Evolutionary conservation across 2,797 vertebrate species (phyloP).

Genomic region (Enteromius mattozi): DNA sequence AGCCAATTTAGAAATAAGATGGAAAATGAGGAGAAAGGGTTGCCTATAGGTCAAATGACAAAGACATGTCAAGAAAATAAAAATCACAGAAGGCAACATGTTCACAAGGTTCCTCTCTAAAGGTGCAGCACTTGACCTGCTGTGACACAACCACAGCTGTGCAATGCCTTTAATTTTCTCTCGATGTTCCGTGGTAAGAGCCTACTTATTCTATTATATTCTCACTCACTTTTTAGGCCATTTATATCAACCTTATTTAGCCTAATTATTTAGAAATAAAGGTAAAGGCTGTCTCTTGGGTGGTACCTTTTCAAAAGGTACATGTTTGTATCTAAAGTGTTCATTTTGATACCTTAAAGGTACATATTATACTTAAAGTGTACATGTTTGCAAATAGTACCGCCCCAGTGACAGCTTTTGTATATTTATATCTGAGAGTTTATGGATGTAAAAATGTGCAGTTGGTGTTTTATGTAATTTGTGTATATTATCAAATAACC

Average conservation of each 20-base stretch:
- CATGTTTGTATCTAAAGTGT: no score
- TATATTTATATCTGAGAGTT: no score
- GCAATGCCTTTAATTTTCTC: not conserved
- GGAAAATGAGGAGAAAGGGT: not conserved
- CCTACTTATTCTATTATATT: not conserved
- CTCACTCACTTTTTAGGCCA: not conserved
- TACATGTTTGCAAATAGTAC: no score
- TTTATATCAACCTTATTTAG: not conserved
- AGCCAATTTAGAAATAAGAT: not conserved
- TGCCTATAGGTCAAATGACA: not conserved
- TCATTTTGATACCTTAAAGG: no score
- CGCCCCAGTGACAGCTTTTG: no score
- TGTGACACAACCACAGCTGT: not conserved
- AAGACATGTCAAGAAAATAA: not conserved
- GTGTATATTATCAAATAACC: not conserved
- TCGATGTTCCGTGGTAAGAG: not conserved
- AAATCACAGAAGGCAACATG: not conserved
- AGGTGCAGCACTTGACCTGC: not conserved
- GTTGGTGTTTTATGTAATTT: not conserved
- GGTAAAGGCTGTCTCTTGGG: no score
- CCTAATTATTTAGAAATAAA: not conserved
- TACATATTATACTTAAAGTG: no score
- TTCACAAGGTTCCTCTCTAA: not conserved
- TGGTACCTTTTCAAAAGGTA: no score
- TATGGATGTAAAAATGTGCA: not conserved